Evolutionary conservation across 2,797 vertebrate species (phyloP).

Genomic region (Dromococcyx pavoninus): DNA sequence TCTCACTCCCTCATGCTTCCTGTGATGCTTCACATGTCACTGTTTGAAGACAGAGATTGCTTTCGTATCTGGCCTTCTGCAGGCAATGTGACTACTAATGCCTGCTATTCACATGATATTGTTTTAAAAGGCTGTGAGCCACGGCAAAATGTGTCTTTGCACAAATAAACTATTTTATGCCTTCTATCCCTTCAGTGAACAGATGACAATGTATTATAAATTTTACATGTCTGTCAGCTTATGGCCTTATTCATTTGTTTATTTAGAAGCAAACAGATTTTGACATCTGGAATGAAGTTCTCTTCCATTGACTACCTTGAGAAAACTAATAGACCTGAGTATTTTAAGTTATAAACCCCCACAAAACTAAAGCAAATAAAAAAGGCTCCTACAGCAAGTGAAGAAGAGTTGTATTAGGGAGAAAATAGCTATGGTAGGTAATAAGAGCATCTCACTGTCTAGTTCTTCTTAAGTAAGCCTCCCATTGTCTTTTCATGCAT

Average conservation of each 20-base stretch:
- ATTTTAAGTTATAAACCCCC: slow-evolving; percentile 44
- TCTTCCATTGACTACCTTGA: slow-evolving; percentile 39
- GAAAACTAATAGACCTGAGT: slow-evolving; percentile 8
- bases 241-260: slow-evolving; percentile 38
- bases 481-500: neutral
- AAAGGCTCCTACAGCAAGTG: neutral
- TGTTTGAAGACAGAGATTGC: neutral
- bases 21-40: neutral
- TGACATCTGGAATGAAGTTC: slow-evolving; percentile 46
- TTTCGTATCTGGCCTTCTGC: neutral
- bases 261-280: slow-evolving; percentile 48
- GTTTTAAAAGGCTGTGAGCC: neutral
- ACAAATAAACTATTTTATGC: neutral
- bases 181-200: neutral
- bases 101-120: neutral
- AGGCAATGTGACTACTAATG: neutral
- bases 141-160: neutral
- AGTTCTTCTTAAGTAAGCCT: neutral
- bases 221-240: slow-evolving; percentile 35
- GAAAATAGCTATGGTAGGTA: neutral
- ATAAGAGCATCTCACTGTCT: neutral
- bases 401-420: neutral
- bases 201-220: neutral
- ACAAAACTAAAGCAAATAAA: neutral
- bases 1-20: neutral